A percentile compares a stretch with the other conserved stretches of the same genome.
These are phyloP conservation scores for Gymnarchus niloticus DNA, from an alignment of 2,113 vertebrate genomes.

Conservation along the genomic window DNA sequence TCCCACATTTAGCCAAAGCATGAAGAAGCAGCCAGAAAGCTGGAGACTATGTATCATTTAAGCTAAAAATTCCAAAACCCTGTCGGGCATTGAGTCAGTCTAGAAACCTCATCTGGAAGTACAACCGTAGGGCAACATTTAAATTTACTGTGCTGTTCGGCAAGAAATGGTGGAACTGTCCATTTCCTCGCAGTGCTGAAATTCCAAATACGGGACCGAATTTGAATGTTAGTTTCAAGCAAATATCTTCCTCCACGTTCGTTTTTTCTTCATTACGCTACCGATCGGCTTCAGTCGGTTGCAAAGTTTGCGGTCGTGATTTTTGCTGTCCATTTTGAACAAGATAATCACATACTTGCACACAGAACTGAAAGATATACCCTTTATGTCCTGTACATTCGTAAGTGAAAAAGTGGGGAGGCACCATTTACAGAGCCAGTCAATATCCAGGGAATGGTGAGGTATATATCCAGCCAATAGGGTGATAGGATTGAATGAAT, in stretches of 20 bases:
- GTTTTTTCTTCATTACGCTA: not conserved
- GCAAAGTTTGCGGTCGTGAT: not conserved
- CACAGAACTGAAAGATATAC: not conserved
- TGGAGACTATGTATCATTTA: not conserved
- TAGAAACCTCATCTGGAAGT: slow-evolving; percentile 6
- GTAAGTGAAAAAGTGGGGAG: too few species aligned
- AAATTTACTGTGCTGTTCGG: slow-evolving; percentile 5
- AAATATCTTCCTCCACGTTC: not conserved
- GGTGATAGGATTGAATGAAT: not conserved
- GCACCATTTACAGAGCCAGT: not conserved
- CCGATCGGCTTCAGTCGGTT: not conserved
- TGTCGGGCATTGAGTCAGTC: not conserved
- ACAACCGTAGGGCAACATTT: too few species aligned
- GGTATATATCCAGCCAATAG: not conserved
- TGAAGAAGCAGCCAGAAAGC: not conserved
- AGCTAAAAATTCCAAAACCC: not conserved
- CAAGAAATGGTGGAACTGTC: not conserved
- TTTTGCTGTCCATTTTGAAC: not conserved
- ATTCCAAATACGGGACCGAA: not conserved
- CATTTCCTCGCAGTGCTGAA: not conserved
- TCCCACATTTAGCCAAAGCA: not conserved
- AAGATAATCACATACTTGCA: not conserved
- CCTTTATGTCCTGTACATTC: not conserved
- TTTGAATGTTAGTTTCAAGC: not conserved
- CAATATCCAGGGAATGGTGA: not conserved